These are phyloP conservation scores for Euclidia mi DNA, from an alignment of 2,888 invertebrate species.

Conservation along the genomic window DNA sequence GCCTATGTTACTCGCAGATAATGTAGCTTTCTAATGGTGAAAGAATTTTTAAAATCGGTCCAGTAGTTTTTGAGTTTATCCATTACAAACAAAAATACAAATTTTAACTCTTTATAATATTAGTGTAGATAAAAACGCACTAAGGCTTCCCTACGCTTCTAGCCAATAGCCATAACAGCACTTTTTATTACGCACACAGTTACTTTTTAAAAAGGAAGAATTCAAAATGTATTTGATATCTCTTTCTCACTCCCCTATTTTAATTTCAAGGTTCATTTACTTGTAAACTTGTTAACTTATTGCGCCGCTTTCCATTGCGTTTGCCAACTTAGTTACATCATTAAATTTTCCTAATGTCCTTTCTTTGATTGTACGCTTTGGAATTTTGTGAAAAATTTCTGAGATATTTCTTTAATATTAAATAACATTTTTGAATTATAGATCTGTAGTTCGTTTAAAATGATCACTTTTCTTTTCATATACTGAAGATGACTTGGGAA, in stretches of 20 bases:
- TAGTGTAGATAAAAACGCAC: no score
- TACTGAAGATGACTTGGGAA: no score
- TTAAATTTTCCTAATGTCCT: conserved; percentile 33
- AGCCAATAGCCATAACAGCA: no score
- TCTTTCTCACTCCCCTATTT: conserved; percentile 41
- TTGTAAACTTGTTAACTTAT: conserved; percentile 52
- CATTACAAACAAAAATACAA: no score
- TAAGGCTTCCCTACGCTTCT: no score
- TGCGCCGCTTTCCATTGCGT: conserved; percentile 27
- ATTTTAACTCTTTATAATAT: no score
- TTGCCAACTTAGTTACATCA: conserved; percentile 32
- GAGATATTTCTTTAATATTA: not conserved
- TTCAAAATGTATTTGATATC: conserved; percentile 17
- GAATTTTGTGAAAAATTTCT: not conserved
- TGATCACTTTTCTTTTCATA: no score
- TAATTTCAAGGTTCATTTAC: conserved; percentile 53
- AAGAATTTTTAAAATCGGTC: no score
- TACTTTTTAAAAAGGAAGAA: not conserved
- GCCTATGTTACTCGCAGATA: no score
- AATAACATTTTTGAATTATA: not conserved
- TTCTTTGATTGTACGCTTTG: conserved; percentile 34
- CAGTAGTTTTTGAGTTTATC: no score
- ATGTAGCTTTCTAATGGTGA: no score
- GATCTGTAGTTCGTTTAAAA: no score
- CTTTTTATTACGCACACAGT: not conserved